These are phyloP conservation scores for Cataglyphis cursor DNA, from an alignment of 2,888 invertebrate species.

Conservation along the genomic window DNA sequence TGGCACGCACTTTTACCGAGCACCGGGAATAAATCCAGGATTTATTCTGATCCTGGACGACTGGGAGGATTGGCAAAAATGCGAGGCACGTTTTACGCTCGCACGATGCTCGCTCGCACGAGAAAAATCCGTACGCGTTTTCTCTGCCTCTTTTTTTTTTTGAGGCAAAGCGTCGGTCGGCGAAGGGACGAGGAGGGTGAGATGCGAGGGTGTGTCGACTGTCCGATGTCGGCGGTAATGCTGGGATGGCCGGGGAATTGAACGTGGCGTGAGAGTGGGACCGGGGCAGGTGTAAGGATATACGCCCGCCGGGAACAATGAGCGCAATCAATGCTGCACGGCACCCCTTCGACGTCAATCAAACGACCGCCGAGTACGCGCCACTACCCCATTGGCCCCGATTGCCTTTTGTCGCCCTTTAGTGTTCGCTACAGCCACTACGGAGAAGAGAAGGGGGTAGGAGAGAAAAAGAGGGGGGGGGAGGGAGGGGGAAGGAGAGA, in stretches of 20 bases:
- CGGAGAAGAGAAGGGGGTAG: constrained; percentile 33
- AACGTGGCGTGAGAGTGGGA: constrained; percentile 20
- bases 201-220: neutral
- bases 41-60: constrained; percentile 22
- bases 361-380: constrained; percentile 79
- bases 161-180: constrained; percentile 12
- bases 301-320: constrained; percentile 81
- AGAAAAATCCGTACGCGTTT: constrained; percentile 37
- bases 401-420: constrained; percentile 83
- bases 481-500: neutral
- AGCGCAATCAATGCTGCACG: constrained; percentile 84
- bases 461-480: neutral
- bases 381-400: constrained; percentile 84
- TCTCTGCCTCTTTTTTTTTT: constrained; percentile 29
- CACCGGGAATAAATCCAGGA: constrained; percentile 20
- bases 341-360: constrained; percentile 84
- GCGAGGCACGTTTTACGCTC: constrained; percentile 37
- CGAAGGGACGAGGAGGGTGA: neutral
- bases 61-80: constrained; percentile 7
- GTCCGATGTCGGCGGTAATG: constrained; percentile 41
- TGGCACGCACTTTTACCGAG: constrained; percentile 34
- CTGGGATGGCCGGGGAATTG: constrained; percentile 6
- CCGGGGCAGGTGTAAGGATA: constrained; percentile 74
- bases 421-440: constrained; percentile 65
- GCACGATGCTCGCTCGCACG: constrained; percentile 26